A percentile compares a stretch with the other conserved stretches of the same genome.
phyloP scores from a whole-genome alignment of 1,140 invertebrate genomes.

The Solenopsis fugax region DNA sequence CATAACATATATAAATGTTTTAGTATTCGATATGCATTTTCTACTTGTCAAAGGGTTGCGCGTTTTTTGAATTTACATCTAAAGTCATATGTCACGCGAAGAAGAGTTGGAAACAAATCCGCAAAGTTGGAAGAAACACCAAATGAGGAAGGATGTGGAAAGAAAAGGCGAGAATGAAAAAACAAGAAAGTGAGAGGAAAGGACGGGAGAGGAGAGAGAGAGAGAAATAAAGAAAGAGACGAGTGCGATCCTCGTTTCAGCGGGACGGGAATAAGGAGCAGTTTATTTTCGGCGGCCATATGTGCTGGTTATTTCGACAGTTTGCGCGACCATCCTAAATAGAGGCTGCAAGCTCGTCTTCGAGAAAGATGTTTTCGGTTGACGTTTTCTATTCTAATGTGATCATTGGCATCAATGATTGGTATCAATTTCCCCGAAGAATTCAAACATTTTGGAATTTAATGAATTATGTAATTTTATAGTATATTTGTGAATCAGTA shows the following conservation, averaged over 20 bases:
- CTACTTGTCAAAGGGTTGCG: slow-evolving; percentile 59
- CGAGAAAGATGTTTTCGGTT: slow-evolving; percentile 73
- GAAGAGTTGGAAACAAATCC: slow-evolving; percentile 64
- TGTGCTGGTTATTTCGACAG: slow-evolving; percentile 86
- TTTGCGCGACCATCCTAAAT: slow-evolving; percentile 75
- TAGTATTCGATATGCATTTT: slow-evolving; percentile 74
- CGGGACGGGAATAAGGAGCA: slow-evolving; percentile 84
- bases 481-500: background rate
- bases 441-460: slow-evolving; percentile 1
- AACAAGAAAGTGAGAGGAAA: slow-evolving; percentile 13
- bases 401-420: slow-evolving; percentile 24
- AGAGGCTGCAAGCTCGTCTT: slow-evolving; percentile 64
- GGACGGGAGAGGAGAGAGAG: background rate
- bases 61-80: slow-evolving; percentile 46
- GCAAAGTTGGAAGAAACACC: slow-evolving; percentile 61
- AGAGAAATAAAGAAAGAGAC: slow-evolving; percentile 3
- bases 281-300: slow-evolving; percentile 86
- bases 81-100: slow-evolving; percentile 27
- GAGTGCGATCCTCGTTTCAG: slow-evolving; percentile 74
- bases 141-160: slow-evolving; percentile 28
- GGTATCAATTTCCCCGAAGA: slow-evolving; percentile 24
- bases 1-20: slow-evolving; percentile 82
- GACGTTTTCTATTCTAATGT: slow-evolving; percentile 47
- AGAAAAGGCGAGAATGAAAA: slow-evolving; percentile 24
- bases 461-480: background rate